Conservation (phyloP, 2,888 invertebrate species). For the Ellobium chinense region DNA sequence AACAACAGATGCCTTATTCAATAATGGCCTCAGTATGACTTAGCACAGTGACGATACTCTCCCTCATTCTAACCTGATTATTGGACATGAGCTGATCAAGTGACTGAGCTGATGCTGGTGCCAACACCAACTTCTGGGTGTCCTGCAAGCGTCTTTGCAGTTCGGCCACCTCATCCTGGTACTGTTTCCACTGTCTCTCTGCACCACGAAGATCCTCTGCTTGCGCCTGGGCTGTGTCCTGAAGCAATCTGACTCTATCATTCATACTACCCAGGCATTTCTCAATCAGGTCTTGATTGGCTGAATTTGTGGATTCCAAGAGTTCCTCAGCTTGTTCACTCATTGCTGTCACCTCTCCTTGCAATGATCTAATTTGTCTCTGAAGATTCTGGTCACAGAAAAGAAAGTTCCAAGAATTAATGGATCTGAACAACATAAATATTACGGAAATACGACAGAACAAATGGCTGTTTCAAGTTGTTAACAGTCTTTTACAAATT, state of each 20-base stretch:
- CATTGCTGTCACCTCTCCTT: conserved; percentile 78
- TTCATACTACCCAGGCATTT: conserved; percentile 67
- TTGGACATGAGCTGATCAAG: conserved; percentile 64
- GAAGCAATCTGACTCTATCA: conserved; percentile 64
- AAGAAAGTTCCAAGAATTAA: no score
- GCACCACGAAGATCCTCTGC: conserved; percentile 62
- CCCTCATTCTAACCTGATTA: conserved; percentile 60
- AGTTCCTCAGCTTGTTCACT: conserved; percentile 63
- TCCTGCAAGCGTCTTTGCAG: conserved; percentile 62
- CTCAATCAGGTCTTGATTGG: conserved; percentile 65
- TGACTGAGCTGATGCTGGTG: conserved; percentile 54
- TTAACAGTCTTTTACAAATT: no score
- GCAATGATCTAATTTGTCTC: conserved; percentile 74
- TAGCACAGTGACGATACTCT: no score
- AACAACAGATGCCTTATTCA: no score
- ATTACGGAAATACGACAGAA: neutral
- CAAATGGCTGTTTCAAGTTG: no score
- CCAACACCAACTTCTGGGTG: conserved; percentile 57
- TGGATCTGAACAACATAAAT: no score
- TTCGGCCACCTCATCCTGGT: conserved; percentile 65
- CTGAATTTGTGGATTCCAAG: conserved; percentile 58
- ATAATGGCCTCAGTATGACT: no score
- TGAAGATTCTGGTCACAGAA: conserved; percentile 67
- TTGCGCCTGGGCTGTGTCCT: conserved; percentile 63
- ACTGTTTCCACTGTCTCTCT: conserved; percentile 62